Evolutionary conservation across 2,797 vertebrate species (phyloP).

Genomic region (Eptatretus atami): DNA sequence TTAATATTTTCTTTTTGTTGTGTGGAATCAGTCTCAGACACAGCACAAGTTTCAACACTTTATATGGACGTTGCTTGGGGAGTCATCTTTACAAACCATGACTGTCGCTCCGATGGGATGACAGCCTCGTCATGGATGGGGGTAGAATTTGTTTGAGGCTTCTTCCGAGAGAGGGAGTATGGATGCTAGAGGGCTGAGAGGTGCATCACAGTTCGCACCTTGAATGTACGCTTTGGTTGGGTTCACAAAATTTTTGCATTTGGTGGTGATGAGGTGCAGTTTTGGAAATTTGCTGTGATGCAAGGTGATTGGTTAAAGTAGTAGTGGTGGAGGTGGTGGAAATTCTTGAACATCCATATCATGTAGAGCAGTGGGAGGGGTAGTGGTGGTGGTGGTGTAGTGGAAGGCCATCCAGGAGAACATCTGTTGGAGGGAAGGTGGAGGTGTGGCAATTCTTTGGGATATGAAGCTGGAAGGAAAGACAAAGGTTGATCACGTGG

Average conservation of each 20-base stretch:
- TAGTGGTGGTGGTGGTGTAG: conserved; percentile 21
- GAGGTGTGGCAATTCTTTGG: conserved; percentile 2
- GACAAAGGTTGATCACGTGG: no score
- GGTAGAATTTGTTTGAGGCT: background rate
- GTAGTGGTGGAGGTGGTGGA: conserved; percentile 23
- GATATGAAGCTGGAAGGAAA: no score
- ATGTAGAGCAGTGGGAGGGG: conserved; percentile 10
- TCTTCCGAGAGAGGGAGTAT: no score
- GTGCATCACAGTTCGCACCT: conserved; percentile 1
- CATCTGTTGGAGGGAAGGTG: background rate
- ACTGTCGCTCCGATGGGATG: no score
- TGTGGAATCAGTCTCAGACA: no score
- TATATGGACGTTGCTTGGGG: no score
- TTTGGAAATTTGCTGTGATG: conserved; percentile 14
- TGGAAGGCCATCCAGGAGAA: conserved; percentile 9
- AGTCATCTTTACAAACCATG: no score
- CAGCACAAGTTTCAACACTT: no score
- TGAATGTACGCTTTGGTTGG: background rate
- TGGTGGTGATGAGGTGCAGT: conserved; percentile 12
- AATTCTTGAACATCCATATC: conserved; percentile 24
- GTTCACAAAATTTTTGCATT: background rate
- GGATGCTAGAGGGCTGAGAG: no score
- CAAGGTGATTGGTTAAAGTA: conserved; percentile 19
- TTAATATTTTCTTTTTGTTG: no score
- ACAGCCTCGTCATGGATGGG: no score